Percentiles rank a stretch among this genome's conserved stretches.
Conservation (phyloP, 2,113 vertebrate species). For the Plotosus lineatus region DNA sequence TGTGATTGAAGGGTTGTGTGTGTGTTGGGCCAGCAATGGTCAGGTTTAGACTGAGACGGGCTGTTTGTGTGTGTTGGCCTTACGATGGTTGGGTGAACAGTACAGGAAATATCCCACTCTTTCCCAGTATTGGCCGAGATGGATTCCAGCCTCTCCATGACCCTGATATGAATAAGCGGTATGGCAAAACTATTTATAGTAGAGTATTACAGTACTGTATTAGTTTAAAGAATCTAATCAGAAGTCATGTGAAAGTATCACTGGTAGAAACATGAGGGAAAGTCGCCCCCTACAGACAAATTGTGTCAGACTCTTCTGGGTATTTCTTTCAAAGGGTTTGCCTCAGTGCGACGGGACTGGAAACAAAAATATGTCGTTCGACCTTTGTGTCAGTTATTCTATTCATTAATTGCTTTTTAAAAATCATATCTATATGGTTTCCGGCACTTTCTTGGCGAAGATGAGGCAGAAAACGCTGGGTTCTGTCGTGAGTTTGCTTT, state of each 20-base stretch:
- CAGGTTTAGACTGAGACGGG: too few relatives aligned
- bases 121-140: too few relatives aligned
- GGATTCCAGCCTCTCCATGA: too few relatives aligned
- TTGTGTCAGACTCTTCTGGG: background rate
- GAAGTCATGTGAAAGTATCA: background rate
- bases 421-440: slow-evolving; percentile 65
- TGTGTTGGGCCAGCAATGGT: too few relatives aligned
- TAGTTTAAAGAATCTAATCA: background rate
- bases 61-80: too few relatives aligned
- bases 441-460: slow-evolving; percentile 59
- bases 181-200: too few relatives aligned
- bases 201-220: too few relatives aligned
- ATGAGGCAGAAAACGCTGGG: slow-evolving; percentile 76
- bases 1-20: too few relatives aligned
- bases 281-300: slow-evolving; percentile 23
- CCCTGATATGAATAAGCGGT: too few relatives aligned
- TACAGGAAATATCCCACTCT: too few relatives aligned
- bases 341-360: slow-evolving; percentile 33
- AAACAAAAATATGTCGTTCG: slow-evolving; percentile 65
- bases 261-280: background rate
- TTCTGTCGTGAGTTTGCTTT: slow-evolving; percentile 75
- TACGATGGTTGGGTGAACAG: too few relatives aligned
- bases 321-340: slow-evolving; percentile 15
- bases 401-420: background rate
- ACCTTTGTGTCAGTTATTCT: slow-evolving; percentile 3